Percentiles rank a stretch among this genome's conserved stretches.
phyloP scores from a whole-genome alignment of 2,888 invertebrate genomes.

The Mythimna impura region DNA sequence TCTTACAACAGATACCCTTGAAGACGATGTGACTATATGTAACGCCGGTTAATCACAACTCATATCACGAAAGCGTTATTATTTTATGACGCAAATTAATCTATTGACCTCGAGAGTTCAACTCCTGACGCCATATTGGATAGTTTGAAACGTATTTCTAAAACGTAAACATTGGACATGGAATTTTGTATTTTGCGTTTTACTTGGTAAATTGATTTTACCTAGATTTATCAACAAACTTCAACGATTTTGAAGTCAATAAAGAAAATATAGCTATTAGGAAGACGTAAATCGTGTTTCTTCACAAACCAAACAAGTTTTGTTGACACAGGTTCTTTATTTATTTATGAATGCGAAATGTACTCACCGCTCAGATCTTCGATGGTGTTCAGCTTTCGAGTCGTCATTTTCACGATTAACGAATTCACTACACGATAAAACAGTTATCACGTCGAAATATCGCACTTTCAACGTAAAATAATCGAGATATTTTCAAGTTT shows the following conservation, averaged over 20 bases:
- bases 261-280: conserved; percentile 30
- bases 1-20: conserved; percentile 42
- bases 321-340: conserved; percentile 75
- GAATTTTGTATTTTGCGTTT: conserved; percentile 38
- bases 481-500: conserved; percentile 61
- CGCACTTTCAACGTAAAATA: conserved; percentile 65
- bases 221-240: background rate
- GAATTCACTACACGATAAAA: conserved; percentile 66
- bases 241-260: background rate
- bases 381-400: conserved; percentile 86
- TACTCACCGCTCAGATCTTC: conserved; percentile 88
- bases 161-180: conserved; percentile 58
- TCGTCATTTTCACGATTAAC: conserved; percentile 79
- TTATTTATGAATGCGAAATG: conserved; percentile 74
- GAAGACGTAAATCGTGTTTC: conserved; percentile 74
- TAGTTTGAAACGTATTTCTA: conserved; percentile 54
- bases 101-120: conserved; percentile 73
- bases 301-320: conserved; percentile 70
- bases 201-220: background rate
- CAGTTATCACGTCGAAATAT: conserved; percentile 57
- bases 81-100: conserved; percentile 71
- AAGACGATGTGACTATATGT: conserved; percentile 47
- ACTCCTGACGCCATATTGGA: conserved; percentile 64
- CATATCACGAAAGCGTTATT: conserved; percentile 69
- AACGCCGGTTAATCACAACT: conserved; percentile 60